Conservation (phyloP, 2,113 vertebrate genomes). For the Cinclus cinclus region DNA sequence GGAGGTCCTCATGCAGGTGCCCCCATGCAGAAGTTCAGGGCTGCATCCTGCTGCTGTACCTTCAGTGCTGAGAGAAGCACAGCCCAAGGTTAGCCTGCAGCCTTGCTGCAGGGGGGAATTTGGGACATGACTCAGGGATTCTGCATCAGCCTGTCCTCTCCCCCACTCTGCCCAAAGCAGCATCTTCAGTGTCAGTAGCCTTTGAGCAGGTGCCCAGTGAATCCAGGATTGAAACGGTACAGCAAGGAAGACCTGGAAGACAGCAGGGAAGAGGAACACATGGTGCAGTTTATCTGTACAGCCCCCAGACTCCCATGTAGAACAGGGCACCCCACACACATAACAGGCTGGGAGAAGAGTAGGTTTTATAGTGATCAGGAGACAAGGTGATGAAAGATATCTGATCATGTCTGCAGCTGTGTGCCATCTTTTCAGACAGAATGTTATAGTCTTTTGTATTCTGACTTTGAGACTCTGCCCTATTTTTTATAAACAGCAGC, state of each 20-base stretch:
- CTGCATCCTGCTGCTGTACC: not conserved
- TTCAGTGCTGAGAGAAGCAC: not conserved
- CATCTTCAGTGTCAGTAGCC: not conserved
- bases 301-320: not conserved
- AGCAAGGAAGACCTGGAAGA: not conserved
- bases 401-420: not conserved
- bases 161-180: not conserved
- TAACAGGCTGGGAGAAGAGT: not conserved
- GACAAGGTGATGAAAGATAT: fast-evolving
- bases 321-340: not conserved
- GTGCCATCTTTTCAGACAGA: not conserved
- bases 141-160: not conserved
- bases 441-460: not conserved
- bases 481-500: not conserved
- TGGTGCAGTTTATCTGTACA: not conserved
- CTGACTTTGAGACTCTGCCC: not conserved
- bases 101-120: conserved; percentile 30
- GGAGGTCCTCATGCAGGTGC: not conserved
- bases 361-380: not conserved
- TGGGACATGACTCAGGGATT: conserved; percentile 42
- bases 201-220: not conserved
- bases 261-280: not conserved
- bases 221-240: not conserved
- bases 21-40: not conserved
- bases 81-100: conserved; percentile 22